phyloP scores from a whole-genome alignment of 2,113 vertebrate genomes.

The Archocentrus centrarchus region DNA sequence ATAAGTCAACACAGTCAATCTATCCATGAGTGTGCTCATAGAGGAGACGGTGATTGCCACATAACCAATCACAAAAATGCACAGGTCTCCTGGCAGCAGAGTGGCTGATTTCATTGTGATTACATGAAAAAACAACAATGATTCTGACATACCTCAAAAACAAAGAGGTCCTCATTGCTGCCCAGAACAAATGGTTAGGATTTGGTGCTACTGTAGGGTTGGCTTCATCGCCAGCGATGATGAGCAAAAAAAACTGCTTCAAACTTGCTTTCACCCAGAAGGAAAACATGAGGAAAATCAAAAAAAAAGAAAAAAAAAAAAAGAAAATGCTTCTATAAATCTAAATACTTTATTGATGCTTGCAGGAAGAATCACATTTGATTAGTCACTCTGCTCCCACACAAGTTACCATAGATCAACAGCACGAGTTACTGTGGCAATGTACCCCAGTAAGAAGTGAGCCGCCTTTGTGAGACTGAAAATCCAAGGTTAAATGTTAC shows the following conservation, averaged over 20 bases:
- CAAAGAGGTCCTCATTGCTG: neutral
- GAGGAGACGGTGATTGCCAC: neutral
- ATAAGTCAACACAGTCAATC: neutral
- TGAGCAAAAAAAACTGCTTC: neutral
- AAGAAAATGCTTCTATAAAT: neutral
- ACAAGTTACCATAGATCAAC: neutral
- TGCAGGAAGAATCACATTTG: neutral
- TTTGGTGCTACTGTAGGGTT: neutral
- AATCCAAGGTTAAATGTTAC: neutral
- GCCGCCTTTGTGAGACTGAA: neutral
- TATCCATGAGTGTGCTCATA: too few relatives aligned
- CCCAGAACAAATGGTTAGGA: neutral
- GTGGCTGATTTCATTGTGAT: neutral
- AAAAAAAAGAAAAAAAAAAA: too few relatives aligned
- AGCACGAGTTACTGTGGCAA: neutral
- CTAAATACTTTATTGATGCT: neutral
- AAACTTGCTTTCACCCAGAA: neutral
- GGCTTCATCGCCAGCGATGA: neutral
- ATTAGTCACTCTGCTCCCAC: neutral
- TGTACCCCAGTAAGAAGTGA: neutral
- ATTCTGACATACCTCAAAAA: too few relatives aligned
- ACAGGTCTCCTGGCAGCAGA: neutral
- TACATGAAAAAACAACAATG: neutral
- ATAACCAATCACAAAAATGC: neutral
- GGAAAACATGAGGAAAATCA: neutral